phyloP scores from a whole-genome alignment of 2,888 invertebrate species.

The Drosophila anomelani region DNA sequence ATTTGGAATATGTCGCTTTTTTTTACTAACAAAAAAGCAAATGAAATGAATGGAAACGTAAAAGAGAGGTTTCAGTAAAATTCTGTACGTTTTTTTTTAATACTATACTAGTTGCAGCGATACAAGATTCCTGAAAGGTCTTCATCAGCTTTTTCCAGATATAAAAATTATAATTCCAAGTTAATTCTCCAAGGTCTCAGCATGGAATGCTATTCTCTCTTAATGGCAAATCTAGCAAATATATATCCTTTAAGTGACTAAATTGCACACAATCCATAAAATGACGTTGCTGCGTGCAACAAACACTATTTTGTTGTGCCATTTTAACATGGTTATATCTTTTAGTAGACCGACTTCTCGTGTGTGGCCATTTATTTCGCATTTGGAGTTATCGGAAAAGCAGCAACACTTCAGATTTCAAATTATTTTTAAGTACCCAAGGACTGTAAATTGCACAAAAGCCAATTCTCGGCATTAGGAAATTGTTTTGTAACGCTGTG shows the following conservation, averaged over 20 bases:
- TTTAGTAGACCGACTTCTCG: not conserved
- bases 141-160: not conserved
- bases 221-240: not conserved
- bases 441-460: conserved; percentile 72
- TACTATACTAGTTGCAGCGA: no score
- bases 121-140: not conserved
- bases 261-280: not conserved
- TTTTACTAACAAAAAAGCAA: not conserved
- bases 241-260: not conserved
- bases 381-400: conserved; percentile 45
- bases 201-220: not conserved
- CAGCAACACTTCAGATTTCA: conserved; percentile 56
- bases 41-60: not conserved
- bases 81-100: not conserved
- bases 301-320: conserved; percentile 6
- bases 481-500: conserved; percentile 67
- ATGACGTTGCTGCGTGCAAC: not conserved
- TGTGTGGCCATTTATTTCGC: conserved; percentile 29
- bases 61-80: not conserved
- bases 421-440: conserved; percentile 70
- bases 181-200: not conserved
- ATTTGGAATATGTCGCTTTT: not conserved
- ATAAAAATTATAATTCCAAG: not conserved
- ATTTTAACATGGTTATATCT: conserved; percentile 25
- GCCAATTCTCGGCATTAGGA: conserved; percentile 70